Conservation (phyloP, 1,140 invertebrate genomes). For the Asobara japonica region DNA sequence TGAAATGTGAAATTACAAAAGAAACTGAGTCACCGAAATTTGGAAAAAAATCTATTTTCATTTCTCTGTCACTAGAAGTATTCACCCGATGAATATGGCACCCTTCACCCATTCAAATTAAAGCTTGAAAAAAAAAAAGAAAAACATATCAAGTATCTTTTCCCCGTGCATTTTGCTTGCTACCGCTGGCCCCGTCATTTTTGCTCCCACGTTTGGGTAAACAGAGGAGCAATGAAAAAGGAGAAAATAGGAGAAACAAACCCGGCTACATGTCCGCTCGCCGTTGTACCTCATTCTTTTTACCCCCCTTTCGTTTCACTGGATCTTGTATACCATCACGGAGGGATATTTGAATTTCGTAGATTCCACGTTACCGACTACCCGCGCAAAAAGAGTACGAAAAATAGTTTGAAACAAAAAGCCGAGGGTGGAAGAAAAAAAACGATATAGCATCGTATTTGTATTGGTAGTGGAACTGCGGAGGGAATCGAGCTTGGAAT, state of each 20-base stretch:
- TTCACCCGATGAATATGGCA: no score
- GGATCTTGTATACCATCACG: constrained; percentile 16
- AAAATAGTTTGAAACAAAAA: background rate
- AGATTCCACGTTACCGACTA: constrained; percentile 43
- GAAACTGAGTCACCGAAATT: no score
- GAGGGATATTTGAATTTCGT: constrained; percentile 51
- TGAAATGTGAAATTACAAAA: no score
- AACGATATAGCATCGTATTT: constrained; percentile 41
- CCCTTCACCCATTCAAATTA: no score
- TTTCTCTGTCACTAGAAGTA: no score
- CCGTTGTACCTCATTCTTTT: constrained; percentile 30
- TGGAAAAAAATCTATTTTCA: no score
- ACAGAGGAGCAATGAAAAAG: background rate
- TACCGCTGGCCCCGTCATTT: no score
- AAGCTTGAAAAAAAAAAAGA: no score
- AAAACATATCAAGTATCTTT: no score
- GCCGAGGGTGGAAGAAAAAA: constrained; percentile 22
- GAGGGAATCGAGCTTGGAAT: constrained; percentile 55
- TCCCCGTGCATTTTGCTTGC: no score
- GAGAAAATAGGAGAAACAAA: background rate
- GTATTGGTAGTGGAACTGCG: constrained; percentile 45
- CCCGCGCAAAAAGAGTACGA: constrained; percentile 14
- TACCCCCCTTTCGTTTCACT: constrained; percentile 25
- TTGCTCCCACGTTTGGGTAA: background rate
- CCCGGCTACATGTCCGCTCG: background rate